Base-by-base conservation (phyloP, 2,797 vertebrate species). In the Manis crassicaudata region DNA sequence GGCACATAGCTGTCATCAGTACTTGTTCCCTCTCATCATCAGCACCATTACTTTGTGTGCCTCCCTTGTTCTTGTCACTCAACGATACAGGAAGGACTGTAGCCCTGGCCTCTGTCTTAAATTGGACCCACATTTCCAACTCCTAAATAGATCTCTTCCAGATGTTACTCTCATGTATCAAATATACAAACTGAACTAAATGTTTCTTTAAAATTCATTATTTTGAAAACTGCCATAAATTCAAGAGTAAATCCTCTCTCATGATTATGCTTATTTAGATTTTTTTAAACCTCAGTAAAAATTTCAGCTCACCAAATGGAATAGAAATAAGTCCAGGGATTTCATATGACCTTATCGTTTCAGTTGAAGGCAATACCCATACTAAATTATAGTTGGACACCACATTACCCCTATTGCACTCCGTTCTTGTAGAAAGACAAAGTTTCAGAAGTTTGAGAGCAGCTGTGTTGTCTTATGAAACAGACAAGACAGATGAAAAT, bases 331-430 rank as follows among this genome's bases (percentile, higher is more conserved):
- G 2, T 63, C 68, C 65, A 27, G 85, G 11, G 6, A 3, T 88
- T 50, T 76, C 56, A n/a, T 14, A 1, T 50, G 54, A 43, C 9
- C 5, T 73, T 58, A 18, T 32, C 25, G 25, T 62, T 80, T 63
- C 65, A 77, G 2, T 37, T 40, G 23, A 68, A 62, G n/a, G 14
- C 29, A 62, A 23, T 16, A 32, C 2, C 18, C 35, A 83, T 17
- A 32, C 12, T 25, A 56, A n/a, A 50, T 62, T 43, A 1, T 25
- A 43, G 21, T 83, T 52, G 11, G 13, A 40, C 5, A 9, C 25
- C 4, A 8, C 1, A 1, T 32, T 62, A 5, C 11, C 3, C 20
- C 7, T 16, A 0, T 63, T 5, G 0, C 4, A 7, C 20, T 56
- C 20, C n/a, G 3, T 50, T 32, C 50, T 35, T 60, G 21, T 52